A percentile compares a stretch with the other conserved stretches of the same genome.
Conservation (phyloP, 2,888 invertebrate genomes). For the Spisula subtruncata region DNA sequence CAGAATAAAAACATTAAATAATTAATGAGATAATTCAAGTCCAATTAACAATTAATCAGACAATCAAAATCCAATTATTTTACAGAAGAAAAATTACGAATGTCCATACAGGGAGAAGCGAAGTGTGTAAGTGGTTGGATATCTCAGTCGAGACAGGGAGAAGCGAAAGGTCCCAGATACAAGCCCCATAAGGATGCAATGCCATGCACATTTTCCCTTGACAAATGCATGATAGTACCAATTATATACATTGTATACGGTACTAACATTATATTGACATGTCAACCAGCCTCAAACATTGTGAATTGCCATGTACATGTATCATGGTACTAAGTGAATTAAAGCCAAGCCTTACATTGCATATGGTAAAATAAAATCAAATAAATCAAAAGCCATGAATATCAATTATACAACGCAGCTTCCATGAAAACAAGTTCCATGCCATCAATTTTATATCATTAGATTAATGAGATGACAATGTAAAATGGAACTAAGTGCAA, state of each 20-base stretch:
- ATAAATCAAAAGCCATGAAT: neutral
- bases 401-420: constrained; percentile 13
- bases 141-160: too few relatives aligned
- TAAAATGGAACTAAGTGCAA: neutral
- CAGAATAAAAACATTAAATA: constrained; percentile 3
- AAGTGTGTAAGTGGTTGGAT: too few relatives aligned
- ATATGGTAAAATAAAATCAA: neutral
- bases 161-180: too few relatives aligned
- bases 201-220: too few relatives aligned
- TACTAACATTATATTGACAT: neutral
- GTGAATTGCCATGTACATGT: too few relatives aligned
- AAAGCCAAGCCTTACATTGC: constrained; percentile 1
- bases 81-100: neutral
- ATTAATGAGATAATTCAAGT: neutral
- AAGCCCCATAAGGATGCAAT: too few relatives aligned
- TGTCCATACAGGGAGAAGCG: too few relatives aligned
- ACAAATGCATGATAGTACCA: too few relatives aligned
- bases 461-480: neutral
- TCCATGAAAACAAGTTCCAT: neutral
- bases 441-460: neutral
- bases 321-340: neutral
- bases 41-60: neutral
- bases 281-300: neutral
- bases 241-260: too few relatives aligned
- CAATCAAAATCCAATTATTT: neutral